A percentile compares a stretch with the other conserved stretches of the same genome.
These are phyloP conservation scores for Pao palembangensis DNA, from an alignment of 2,113 vertebrate species.

Conservation along the genomic window DNA sequence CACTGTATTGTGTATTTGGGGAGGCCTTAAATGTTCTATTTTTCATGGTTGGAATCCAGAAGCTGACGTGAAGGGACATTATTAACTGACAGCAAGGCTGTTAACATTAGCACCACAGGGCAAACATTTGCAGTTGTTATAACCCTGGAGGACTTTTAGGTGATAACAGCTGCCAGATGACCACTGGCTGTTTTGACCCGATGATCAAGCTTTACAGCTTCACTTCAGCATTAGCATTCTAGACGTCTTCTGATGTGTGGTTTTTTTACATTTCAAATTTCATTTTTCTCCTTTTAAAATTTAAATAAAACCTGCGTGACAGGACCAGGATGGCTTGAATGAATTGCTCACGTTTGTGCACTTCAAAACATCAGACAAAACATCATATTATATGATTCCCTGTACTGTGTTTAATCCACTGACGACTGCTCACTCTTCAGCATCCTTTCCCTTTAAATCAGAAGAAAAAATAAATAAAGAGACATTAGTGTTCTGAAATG, in stretches of 20 bases:
- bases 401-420: conserved; percentile 23
- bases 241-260: background rate
- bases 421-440: conserved; percentile 52
- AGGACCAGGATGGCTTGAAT: background rate
- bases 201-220: too few species aligned
- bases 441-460: conserved; percentile 56
- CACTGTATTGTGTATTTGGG: background rate
- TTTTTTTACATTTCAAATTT: background rate
- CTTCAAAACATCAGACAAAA: conserved; percentile 36
- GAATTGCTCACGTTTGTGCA: conserved; percentile 44
- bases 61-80: conserved; percentile 27
- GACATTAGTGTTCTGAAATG: background rate
- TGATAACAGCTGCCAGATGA: conserved; percentile 33
- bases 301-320: background rate
- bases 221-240: background rate
- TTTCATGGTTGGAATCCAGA: conserved; percentile 18
- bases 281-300: background rate
- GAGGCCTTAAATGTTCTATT: conserved; percentile 40
- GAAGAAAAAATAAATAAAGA: conserved; percentile 15
- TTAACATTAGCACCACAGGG: conserved; percentile 60
- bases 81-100: conserved; percentile 42
- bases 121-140: conserved; percentile 59
- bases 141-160: conserved; percentile 32
- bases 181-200: conserved; percentile 10
- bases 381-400: conserved; percentile 68